These are phyloP conservation scores for Acropora tenuis DNA, from an alignment of 64 coral and sea anemone genomes.

Conservation along the genomic window DNA sequence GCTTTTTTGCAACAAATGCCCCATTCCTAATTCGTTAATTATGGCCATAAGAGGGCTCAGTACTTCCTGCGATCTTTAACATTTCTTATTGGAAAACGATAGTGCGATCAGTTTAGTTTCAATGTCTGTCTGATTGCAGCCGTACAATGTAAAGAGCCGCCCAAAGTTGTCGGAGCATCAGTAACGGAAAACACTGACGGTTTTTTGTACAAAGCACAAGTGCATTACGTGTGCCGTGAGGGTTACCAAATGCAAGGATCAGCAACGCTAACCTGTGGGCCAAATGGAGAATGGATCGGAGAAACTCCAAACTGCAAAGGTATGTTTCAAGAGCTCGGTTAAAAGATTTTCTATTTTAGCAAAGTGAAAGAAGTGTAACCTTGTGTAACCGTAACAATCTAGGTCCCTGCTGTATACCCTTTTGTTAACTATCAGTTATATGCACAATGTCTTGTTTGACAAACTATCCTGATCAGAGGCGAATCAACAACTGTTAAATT, in stretches of 20 bases:
- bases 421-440: too few relatives aligned
- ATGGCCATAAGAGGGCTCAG: too few relatives aligned
- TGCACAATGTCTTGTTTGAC: too few relatives aligned
- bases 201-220: conserved; percentile 30
- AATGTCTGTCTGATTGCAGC: not conserved
- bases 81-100: too few relatives aligned
- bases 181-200: not conserved
- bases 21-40: too few relatives aligned
- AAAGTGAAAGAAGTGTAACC: not conserved
- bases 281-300: conserved; percentile 62
- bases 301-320: conserved; percentile 62
- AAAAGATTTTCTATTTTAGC: not conserved
- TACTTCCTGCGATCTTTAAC: too few relatives aligned
- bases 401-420: not conserved
- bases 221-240: conserved; percentile 43
- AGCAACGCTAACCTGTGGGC: conserved; percentile 24
- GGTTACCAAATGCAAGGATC: conserved; percentile 48
- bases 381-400: not conserved
- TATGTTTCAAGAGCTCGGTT: not conserved
- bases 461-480: too few relatives aligned
- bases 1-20: too few relatives aligned
- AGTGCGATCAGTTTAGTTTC: not conserved
- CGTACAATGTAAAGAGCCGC: conserved; percentile 46
- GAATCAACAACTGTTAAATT: too few relatives aligned
- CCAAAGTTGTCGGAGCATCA: not conserved